A percentile compares a stretch with the other conserved stretches of the same genome.
Conservation (phyloP, 2,888 invertebrate genomes). For the Lapara coniferarum region DNA sequence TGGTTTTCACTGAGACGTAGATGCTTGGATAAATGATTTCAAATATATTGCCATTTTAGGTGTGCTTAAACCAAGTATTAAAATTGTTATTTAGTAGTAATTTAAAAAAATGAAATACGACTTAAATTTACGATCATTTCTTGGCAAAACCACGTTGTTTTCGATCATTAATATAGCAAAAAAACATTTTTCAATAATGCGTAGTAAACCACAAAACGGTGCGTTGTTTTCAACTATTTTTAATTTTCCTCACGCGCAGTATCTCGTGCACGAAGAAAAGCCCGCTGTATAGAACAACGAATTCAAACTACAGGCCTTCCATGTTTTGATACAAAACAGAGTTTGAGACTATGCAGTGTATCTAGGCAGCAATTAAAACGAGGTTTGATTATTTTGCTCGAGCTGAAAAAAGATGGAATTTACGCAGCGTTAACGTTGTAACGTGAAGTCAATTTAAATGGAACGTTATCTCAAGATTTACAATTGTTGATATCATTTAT, state of each 20-base stretch:
- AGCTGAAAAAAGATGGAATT: conserved; percentile 60
- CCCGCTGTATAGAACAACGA: background rate
- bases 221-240: conserved; percentile 61
- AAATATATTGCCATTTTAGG: background rate
- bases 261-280: conserved; percentile 30
- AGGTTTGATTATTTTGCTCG: conserved; percentile 63
- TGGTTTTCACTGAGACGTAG: conserved; percentile 22
- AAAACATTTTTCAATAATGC: conserved; percentile 32
- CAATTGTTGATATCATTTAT: conserved; percentile 1
- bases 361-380: conserved; percentile 67
- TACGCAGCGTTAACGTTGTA: conserved; percentile 40
- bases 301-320: background rate
- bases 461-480: conserved; percentile 13
- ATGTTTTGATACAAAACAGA: conserved; percentile 33
- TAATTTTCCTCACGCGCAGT: conserved; percentile 52
- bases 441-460: background rate
- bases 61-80: too few relatives aligned
- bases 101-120: background rate
- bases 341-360: conserved; percentile 61
- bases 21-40: background rate
- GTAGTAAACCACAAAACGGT: conserved; percentile 40
- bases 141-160: conserved; percentile 3
- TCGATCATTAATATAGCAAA: conserved; percentile 25
- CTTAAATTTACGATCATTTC: background rate
- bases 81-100: too few relatives aligned